Conservation (phyloP, 2,797 vertebrate species). For the Gadopsis marmoratus region DNA sequence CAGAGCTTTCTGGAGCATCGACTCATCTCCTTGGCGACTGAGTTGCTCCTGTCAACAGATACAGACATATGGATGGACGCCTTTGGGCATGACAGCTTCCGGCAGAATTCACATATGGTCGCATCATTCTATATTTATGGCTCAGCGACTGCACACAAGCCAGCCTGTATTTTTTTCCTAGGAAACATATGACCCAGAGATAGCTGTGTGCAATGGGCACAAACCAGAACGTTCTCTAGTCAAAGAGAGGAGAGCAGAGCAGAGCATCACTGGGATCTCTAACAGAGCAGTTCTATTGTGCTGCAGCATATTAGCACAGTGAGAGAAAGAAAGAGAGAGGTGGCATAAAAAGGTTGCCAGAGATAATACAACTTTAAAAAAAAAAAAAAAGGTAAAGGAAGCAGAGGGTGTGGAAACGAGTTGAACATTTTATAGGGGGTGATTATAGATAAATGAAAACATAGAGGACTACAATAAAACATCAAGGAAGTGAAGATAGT, state of each 20-base stretch:
- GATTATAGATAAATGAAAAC: background rate
- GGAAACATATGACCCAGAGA: slow-evolving; percentile 29
- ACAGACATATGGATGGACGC: slow-evolving; percentile 61
- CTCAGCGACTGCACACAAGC: slow-evolving; percentile 19
- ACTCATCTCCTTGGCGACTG: slow-evolving; percentile 85
- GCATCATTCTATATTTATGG: slow-evolving; percentile 60
- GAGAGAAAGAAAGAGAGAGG: slow-evolving; percentile 10
- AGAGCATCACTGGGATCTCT: slow-evolving; percentile 43
- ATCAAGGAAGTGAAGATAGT: background rate
- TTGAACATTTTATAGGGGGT: background rate
- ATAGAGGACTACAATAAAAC: background rate
- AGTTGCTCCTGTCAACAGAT: slow-evolving; percentile 83
- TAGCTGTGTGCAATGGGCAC: slow-evolving; percentile 24
- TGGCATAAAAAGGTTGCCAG: slow-evolving; percentile 22
- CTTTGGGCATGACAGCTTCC: slow-evolving; percentile 48
- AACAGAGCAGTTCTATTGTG: slow-evolving; percentile 64
- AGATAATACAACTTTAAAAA: slow-evolving; percentile 19
- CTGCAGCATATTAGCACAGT: slow-evolving; percentile 24
- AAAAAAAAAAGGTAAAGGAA: background rate
- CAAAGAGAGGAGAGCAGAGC: slow-evolving; percentile 40
- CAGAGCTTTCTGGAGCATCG: slow-evolving; percentile 84
- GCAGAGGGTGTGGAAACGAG: background rate
- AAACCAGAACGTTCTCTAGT: slow-evolving; percentile 57
- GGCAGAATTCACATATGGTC: slow-evolving; percentile 66
- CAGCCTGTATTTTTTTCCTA: slow-evolving; percentile 20